Evolutionary conservation across 2,797 vertebrate genomes (phyloP), one percentile per base, ranked within the genome.

Genomic region (Sebastes vulpes): DNA sequence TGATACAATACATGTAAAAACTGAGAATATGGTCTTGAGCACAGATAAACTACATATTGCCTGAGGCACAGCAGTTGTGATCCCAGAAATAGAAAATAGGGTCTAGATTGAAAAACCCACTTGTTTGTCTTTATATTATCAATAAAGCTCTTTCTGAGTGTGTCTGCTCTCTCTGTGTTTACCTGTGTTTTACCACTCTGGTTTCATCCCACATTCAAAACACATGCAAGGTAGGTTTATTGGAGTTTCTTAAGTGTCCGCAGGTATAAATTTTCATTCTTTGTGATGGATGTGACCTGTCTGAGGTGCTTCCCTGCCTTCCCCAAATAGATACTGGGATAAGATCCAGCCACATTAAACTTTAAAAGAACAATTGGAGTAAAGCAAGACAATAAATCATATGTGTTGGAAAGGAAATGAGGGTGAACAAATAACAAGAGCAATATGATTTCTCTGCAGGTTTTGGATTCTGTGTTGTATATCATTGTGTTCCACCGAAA

Each of bases 1-100:
- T 46, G 69, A 77, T 46, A 81, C 82, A 76, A 85, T 50, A 52
- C 50, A 61, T 63, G 56, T 82, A 69, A 82, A 67, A 82, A 54
- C n/a, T 29, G 26, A 31, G 54, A 77, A 59, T 67, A 3, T 58
- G 32, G 11, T 75, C 52, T 12, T 18, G 21, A 64, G 28, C 42
- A 48, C 28, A 65, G 29, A 84, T 77, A 59, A 82, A 79, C n/a
- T 54, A 60, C 48, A 75, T 54, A 66, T 48, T 56, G 79, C 18
- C 60, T 23, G 12, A 66, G 3, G 48, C 18, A 20, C 9, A 0
- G 6, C 58, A 32, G 29, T 35, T 72, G n/a, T 48, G 32, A 84
- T 35, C 65, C 14, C 16, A 70, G 23, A 53, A 21, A 63, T 60
- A 56, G 1, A 31, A 73, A 53, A 61, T 21, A 12, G 0, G 42